Evolutionary conservation across 2,888 invertebrate species (phyloP), one percentile per base, ranked within the genome.

Genomic region (Cheilosia urbana): DNA sequence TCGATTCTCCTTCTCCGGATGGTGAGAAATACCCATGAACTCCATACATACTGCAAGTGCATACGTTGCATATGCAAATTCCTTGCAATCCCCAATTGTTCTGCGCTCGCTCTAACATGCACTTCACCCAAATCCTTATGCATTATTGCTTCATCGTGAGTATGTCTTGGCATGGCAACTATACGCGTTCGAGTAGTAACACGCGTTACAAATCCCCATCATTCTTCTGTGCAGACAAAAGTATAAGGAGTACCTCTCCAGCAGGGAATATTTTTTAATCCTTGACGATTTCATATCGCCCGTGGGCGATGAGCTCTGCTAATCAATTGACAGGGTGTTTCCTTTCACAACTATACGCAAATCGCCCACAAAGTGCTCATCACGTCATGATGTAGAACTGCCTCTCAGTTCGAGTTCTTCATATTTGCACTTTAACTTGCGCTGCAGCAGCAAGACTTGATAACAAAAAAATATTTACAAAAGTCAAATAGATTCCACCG

Each of bases 71-170:
- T 55, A 73, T 80, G 79, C 60, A 80, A 79, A 79, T 79, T 58
- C 27, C 53, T 34, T 51, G 40, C 40, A 30, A 57, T 69, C 49
- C 60, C 60, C 66, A 65, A 72, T 34, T 60, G 66, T 78, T 40
- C 47, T 40, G 49, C 19, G 42, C 21, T 58, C 42, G 42, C 19
- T 37, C 55, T 17, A 37, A 27, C 68, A 55, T 62, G 53, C 15
- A 17, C 57, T 19, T n/a, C 40, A 47, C 34, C 24, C 47, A 78
- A 78, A 68, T 72, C 66, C 77, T 62, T 55, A 42, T 82, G 72
- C 72, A 82, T 68, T 82, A 77, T 77, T 72, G 60, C 78, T 82
- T 72, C 72, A 72, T 82, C 72, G 71, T 78, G 72, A 60, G 55
- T 66, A 11, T 19, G 30, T 47, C 60, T 66, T 72, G 65, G 65